These are phyloP conservation scores for Centroberyx gerrardi DNA, from an alignment of 2,797 vertebrate species.

Conservation along the genomic window DNA sequence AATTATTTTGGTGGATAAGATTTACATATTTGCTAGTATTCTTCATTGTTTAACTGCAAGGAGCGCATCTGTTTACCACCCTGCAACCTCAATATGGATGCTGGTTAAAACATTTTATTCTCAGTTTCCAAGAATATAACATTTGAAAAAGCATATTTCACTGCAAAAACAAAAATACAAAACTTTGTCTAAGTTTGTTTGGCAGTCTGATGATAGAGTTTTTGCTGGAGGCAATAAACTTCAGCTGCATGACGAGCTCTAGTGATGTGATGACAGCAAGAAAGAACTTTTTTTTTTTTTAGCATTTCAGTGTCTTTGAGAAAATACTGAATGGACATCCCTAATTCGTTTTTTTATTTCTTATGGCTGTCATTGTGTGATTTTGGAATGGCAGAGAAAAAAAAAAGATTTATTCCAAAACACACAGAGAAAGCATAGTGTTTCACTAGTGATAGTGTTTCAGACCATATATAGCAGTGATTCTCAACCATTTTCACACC, in stretches of 20 bases:
- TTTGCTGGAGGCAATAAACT: constrained; percentile 45
- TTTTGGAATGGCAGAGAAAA: neutral
- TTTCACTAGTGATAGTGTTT: neutral
- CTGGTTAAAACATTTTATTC: constrained; percentile 13
- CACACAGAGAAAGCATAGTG: neutral
- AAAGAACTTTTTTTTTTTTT: constrained; percentile 8
- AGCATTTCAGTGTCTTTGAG: constrained; percentile 22
- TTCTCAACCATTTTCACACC: no score
- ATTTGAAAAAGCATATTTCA: neutral
- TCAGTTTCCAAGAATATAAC: neutral
- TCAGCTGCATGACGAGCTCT: constrained; percentile 12
- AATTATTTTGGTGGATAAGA: neutral
- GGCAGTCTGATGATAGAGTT: neutral
- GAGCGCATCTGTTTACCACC: neutral
- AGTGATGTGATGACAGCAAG: constrained; percentile 22
- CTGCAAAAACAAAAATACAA: neutral
- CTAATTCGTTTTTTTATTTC: constrained; percentile 21
- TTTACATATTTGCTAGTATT: constrained; percentile 4
- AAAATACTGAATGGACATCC: constrained; percentile 37
- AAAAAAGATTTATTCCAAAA: constrained; percentile 10
- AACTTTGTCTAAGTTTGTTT: no score
- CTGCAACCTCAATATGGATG: neutral
- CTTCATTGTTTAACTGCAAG: constrained; percentile 21
- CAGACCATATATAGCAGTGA: no score
- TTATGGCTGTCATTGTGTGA: neutral